A percentile compares a stretch with the other conserved stretches of the same genome.
These are phyloP conservation scores for Symphodus melops DNA, from an alignment of 2,113 vertebrate genomes.

Conservation along the genomic window DNA sequence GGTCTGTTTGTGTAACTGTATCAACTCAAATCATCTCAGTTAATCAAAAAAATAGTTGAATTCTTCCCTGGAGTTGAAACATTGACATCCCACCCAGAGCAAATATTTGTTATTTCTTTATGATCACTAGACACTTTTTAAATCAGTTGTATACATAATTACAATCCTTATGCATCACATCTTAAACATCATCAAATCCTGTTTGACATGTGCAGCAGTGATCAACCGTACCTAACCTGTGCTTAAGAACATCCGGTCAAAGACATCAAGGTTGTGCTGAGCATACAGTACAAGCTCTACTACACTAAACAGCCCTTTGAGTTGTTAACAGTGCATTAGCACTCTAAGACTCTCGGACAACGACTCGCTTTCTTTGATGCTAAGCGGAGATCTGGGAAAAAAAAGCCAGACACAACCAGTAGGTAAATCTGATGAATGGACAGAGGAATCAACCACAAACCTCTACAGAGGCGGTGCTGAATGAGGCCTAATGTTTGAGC, in stretches of 20 bases:
- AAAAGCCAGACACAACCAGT: conserved; percentile 24
- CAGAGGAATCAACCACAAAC: conserved; percentile 36
- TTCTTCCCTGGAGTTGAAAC: too few species aligned
- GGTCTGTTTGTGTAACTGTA: too few species aligned
- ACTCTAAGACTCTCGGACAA: conserved; percentile 5
- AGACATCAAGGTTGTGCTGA: conserved; percentile 22
- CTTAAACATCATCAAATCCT: too few species aligned
- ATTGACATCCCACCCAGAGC: too few species aligned
- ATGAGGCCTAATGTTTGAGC: conserved; percentile 34
- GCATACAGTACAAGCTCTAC: conserved; percentile 1
- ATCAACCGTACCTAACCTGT: conserved; percentile 8
- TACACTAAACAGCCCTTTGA: conserved; percentile 15
- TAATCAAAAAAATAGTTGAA: too few species aligned
- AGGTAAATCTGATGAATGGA: conserved; percentile 52
- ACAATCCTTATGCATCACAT: too few species aligned
- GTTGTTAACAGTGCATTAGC: conserved; percentile 23
- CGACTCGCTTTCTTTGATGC: conserved; percentile 24
- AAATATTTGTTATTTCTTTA: too few species aligned
- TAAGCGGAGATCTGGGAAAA: conserved; percentile 29
- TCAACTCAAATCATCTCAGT: too few species aligned
- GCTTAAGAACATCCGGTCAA: conserved; percentile 3
- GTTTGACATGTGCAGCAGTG: too few species aligned
- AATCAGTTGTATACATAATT: too few species aligned
- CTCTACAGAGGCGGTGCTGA: conserved; percentile 23
- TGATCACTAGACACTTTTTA: too few species aligned